Evolutionary conservation across 2,113 vertebrate genomes (phyloP).

Genomic region (Lates calcarifer): DNA sequence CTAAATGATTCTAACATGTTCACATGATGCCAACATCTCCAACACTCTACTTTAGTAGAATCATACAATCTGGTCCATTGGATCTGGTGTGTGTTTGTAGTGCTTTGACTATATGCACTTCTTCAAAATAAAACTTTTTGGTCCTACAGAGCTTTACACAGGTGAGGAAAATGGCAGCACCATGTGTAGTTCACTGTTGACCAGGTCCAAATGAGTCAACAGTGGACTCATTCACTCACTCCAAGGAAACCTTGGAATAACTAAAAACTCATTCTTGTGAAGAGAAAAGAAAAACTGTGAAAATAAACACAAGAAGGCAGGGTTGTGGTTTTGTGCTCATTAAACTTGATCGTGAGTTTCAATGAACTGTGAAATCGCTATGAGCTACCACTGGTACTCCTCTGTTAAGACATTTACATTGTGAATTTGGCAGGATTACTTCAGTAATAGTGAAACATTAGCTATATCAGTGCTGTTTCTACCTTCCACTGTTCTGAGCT

Average conservation of each 20-base stretch:
- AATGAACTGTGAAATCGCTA: constrained; percentile 22
- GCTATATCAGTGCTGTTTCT: not conserved
- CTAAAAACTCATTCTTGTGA: not conserved
- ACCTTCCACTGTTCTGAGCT: not conserved
- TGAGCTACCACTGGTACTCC: not conserved
- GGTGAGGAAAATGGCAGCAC: too few species aligned
- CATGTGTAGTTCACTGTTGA: too few species aligned
- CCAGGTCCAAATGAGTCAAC: too few species aligned
- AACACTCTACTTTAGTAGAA: not conserved
- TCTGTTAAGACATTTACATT: constrained; percentile 7
- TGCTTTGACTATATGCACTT: too few species aligned
- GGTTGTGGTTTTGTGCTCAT: not conserved
- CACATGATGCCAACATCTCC: not conserved
- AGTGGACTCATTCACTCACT: too few species aligned
- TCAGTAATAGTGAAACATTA: not conserved
- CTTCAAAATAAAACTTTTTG: too few species aligned
- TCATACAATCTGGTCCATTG: too few species aligned
- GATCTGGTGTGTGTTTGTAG: too few species aligned
- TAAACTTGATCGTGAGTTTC: not conserved
- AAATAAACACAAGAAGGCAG: not conserved
- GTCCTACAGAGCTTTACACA: too few species aligned
- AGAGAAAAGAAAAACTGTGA: not conserved
- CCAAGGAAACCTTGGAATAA: too few species aligned
- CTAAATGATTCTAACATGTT: not conserved
- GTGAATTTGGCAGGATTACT: not conserved